phyloP scores from a whole-genome alignment of 1,140 invertebrate species.

The Trissolcus basalis region DNA sequence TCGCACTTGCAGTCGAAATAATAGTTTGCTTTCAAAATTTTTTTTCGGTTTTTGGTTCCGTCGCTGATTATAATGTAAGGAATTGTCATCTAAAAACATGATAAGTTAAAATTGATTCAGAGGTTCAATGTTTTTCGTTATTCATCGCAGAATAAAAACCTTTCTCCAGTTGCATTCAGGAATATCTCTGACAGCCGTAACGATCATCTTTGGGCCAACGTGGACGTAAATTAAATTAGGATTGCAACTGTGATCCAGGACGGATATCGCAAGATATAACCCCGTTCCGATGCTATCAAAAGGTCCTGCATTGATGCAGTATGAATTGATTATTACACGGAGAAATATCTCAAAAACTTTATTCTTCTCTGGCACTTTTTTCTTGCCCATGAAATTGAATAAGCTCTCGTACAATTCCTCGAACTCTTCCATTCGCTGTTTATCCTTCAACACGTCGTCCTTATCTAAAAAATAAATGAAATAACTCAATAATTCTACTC shows the following conservation, averaged over 20 bases:
- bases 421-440: conserved; percentile 9
- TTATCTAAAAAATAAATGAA: not conserved
- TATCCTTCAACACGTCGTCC: not conserved
- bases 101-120: no score
- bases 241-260: conserved; percentile 5
- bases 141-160: not conserved
- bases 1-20: conserved; percentile 5
- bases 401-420: not conserved
- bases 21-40: conserved; percentile 3
- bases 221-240: conserved; percentile 10
- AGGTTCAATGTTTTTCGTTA: no score
- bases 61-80: conserved; percentile 8
- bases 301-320: not conserved
- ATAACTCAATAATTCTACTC: not conserved
- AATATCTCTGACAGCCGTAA: conserved; percentile 3
- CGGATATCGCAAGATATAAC: conserved; percentile 5
- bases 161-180: not conserved
- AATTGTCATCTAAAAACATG: conserved; percentile 8
- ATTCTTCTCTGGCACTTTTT: not conserved
- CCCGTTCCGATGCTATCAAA: conserved; percentile 8
- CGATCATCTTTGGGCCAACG: conserved; percentile 7
- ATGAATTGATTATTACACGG: conserved; percentile 3
- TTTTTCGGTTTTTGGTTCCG: not conserved
- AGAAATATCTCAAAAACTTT: conserved; percentile 2
- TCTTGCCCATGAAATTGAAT: not conserved